phyloP scores from a whole-genome alignment of 92 coral and sea anemone species.

The Paragorgia papillata region DNA sequence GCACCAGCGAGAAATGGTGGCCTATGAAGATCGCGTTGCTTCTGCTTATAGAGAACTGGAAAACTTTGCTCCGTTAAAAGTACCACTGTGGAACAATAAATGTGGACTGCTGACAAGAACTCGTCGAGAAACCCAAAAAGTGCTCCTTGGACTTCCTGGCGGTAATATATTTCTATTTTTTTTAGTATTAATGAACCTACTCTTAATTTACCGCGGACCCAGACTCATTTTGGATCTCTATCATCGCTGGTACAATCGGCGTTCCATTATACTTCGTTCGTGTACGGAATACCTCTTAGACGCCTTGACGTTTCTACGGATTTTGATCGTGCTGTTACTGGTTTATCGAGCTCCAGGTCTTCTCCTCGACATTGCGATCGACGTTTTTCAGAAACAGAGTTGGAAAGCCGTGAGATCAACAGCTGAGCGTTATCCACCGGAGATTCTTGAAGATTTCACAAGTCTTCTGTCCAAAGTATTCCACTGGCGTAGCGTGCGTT shows the following conservation, averaged over 20 bases:
- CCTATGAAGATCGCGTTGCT: constrained; percentile 66
- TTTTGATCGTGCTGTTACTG: constrained; percentile 70
- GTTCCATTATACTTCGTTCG: constrained; percentile 72
- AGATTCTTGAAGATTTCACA: constrained; percentile 65
- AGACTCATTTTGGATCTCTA: constrained; percentile 69
- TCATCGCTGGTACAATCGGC: constrained; percentile 93
- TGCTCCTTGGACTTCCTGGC: constrained; percentile 77
- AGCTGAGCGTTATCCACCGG: constrained; percentile 80
- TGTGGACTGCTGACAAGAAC: constrained; percentile 83
- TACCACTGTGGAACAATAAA: constrained; percentile 80
- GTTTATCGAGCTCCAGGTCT: constrained; percentile 93
- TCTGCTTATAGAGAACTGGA: constrained; percentile 63
- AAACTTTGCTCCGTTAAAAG: constrained; percentile 64
- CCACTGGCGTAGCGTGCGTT: constrained; percentile 90
- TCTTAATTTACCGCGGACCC: constrained; percentile 90
- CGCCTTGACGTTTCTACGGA: constrained; percentile 70
- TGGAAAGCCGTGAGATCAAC: constrained; percentile 95
- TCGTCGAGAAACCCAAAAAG: constrained; percentile 82
- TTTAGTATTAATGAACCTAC: constrained; percentile 71
- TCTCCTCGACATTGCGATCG: constrained; percentile 80
- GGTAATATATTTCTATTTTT: constrained; percentile 68
- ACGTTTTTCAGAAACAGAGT: constrained; percentile 79
- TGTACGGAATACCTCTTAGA: constrained; percentile 76
- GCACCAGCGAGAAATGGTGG: constrained; percentile 74
- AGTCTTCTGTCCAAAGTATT: constrained; percentile 57